These are phyloP conservation scores for Heliconius ismenius DNA, from an alignment of 2,888 invertebrate species.

Conservation along the genomic window DNA sequence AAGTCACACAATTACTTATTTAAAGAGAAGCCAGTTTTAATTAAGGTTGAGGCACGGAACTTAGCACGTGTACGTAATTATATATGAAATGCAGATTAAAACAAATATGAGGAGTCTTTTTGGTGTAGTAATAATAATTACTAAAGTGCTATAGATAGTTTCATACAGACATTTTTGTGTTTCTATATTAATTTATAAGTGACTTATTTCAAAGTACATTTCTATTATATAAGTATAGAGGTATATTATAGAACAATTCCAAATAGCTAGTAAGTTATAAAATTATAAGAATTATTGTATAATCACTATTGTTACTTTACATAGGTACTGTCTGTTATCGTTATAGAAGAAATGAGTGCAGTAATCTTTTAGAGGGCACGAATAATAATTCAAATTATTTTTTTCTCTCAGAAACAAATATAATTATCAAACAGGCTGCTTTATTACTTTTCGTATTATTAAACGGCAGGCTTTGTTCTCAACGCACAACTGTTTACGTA, in stretches of 20 bases:
- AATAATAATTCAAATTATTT: background rate
- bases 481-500: slow-evolving; percentile 10
- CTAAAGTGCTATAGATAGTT: too few species aligned
- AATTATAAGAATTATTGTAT: too few species aligned
- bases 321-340: too few species aligned
- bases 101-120: background rate
- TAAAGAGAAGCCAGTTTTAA: slow-evolving; percentile 29
- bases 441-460: slow-evolving; percentile 11
- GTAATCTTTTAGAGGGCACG: background rate
- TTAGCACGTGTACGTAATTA: slow-evolving; percentile 14
- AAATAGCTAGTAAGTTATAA: too few species aligned
- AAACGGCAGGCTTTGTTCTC: slow-evolving; percentile 14
- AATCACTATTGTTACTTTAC: too few species aligned
- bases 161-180: too few species aligned
- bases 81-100: slow-evolving; percentile 16
- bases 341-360: background rate
- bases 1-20: slow-evolving; percentile 25
- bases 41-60: slow-evolving; percentile 23
- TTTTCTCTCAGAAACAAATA: background rate
- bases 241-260: too few species aligned
- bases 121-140: too few species aligned
- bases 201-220: too few species aligned
- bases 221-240: too few species aligned
- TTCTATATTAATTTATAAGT: too few species aligned
- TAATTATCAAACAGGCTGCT: background rate